Conservation (phyloP, 1,140 invertebrate genomes). For the Drosophila jambulina region DNA sequence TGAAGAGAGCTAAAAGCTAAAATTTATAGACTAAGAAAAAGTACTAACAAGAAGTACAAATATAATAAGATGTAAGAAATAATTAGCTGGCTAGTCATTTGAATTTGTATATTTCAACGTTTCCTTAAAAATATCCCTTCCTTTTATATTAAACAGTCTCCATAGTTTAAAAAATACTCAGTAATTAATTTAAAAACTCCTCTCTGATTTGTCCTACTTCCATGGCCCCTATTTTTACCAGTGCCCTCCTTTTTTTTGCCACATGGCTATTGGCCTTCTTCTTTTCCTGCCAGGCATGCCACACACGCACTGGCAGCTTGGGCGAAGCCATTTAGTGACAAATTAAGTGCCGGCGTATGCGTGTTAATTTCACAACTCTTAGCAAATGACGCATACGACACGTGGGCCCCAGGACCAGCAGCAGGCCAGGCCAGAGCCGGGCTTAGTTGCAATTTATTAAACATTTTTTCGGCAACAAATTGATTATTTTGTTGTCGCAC, state of each 20-base stretch:
- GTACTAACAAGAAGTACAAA: background rate
- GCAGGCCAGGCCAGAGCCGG: constrained; percentile 1
- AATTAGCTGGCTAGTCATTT: background rate
- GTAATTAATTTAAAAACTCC: background rate
- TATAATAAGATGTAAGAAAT: background rate
- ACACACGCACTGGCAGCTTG: constrained; percentile 13
- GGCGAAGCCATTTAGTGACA: constrained; percentile 72
- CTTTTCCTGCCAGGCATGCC: background rate
- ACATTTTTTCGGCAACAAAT: constrained; percentile 64
- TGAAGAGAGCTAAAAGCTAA: background rate
- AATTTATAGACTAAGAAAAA: background rate
- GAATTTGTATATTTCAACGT: background rate
- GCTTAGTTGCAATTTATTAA: constrained; percentile 81
- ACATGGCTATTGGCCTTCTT: constrained; percentile 15
- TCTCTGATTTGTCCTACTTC: background rate
- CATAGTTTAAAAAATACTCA: background rate
- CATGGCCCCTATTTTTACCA: background rate
- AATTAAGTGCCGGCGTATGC: constrained; percentile 77
- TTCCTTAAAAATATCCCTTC: too few species aligned
- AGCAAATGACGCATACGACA: constrained; percentile 70
- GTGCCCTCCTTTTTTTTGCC: background rate
- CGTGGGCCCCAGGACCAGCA: constrained; percentile 18
- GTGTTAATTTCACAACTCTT: constrained; percentile 74
- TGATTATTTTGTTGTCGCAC: constrained; percentile 76
- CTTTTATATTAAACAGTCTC: too few species aligned